These are phyloP conservation scores for Poeciliopsis turneri DNA, from an alignment of 2,797 vertebrate genomes.

Conservation along the genomic window DNA sequence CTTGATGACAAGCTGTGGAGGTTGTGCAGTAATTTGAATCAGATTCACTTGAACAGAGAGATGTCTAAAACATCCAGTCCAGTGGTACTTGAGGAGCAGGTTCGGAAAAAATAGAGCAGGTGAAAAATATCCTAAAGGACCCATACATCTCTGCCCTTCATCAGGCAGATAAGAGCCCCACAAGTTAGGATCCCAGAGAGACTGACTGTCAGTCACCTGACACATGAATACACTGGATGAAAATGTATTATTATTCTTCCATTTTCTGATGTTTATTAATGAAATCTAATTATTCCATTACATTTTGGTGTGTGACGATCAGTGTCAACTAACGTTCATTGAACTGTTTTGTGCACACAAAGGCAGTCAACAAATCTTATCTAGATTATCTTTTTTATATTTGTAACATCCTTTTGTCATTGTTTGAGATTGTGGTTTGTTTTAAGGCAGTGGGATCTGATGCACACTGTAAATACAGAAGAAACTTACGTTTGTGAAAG, in stretches of 20 bases:
- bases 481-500: slow-evolving; percentile 62
- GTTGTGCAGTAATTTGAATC: no score
- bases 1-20: no score
- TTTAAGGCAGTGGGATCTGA: background rate
- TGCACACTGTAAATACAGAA: background rate
- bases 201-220: background rate
- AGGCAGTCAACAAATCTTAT: background rate
- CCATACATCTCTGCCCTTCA: background rate
- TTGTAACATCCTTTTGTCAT: background rate
- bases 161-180: background rate
- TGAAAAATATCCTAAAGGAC: background rate
- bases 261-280: background rate
- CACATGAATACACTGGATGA: background rate
- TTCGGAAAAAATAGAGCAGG: no score
- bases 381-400: background rate
- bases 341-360: background rate
- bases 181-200: background rate
- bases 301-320: background rate
- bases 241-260: background rate
- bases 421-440: background rate
- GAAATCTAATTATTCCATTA: background rate
- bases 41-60: no score
- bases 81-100: no score
- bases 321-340: background rate
- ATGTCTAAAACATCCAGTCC: no score